phyloP scores from a whole-genome alignment of 2,797 vertebrate genomes.

The Xenopus petersii region DNA sequence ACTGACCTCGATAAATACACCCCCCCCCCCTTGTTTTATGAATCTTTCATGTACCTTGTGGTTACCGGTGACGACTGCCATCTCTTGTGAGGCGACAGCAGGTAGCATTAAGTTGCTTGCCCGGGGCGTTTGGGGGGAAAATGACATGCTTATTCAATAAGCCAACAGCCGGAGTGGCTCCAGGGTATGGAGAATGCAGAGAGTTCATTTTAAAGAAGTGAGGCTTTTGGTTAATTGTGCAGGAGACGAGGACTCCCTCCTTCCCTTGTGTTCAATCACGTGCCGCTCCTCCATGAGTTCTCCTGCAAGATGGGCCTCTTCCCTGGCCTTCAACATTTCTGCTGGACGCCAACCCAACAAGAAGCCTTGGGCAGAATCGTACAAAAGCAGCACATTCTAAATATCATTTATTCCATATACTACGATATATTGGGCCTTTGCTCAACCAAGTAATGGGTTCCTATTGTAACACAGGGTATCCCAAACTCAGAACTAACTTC shows the following conservation, averaged over 20 bases:
- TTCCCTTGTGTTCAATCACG: slow-evolving; percentile 57
- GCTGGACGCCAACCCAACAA: background rate
- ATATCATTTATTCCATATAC: no score
- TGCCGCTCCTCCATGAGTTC: slow-evolving; percentile 46
- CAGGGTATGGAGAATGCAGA: slow-evolving; percentile 59
- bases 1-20: slow-evolving; percentile 32
- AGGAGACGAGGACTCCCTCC: slow-evolving; percentile 42
- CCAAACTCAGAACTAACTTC: no score
- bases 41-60: slow-evolving; percentile 25
- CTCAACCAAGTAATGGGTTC: no score
- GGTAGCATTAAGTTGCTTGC: slow-evolving; percentile 55
- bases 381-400: background rate
- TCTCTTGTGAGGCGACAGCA: slow-evolving; percentile 53
- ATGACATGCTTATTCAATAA: slow-evolving; percentile 66
- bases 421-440: no score
- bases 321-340: background rate
- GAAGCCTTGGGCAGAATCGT: background rate
- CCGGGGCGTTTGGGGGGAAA: slow-evolving; percentile 50
- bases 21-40: slow-evolving; percentile 33
- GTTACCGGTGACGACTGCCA: slow-evolving; percentile 49
- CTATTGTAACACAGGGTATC: no score
- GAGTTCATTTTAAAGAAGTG: slow-evolving; percentile 55
- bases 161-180: slow-evolving; percentile 58
- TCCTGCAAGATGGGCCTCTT: slow-evolving; percentile 7
- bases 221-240: slow-evolving; percentile 61